These are phyloP conservation scores for Oncorhynchus kisutch DNA, from an alignment of 2,113 vertebrate species.

Conservation along the genomic window DNA sequence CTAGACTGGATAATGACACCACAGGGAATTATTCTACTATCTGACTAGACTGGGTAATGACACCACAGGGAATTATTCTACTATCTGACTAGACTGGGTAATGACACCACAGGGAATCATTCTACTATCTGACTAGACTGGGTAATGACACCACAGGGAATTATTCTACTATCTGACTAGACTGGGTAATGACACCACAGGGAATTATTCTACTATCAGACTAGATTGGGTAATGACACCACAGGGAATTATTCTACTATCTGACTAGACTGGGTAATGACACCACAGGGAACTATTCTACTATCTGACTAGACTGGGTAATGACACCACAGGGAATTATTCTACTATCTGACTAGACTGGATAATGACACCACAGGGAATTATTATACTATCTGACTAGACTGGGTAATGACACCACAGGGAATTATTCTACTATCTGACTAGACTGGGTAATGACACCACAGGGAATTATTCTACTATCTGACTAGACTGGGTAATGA, in stretches of 20 bases:
- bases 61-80: too few species aligned
- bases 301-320: neutral
- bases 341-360: too few species aligned
- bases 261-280: too few species aligned
- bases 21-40: too few species aligned
- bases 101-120: slow-evolving; percentile 5
- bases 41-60: too few species aligned
- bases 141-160: neutral
- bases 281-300: slow-evolving; percentile 5
- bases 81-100: neutral
- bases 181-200: neutral
- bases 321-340: neutral
- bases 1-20: neutral
- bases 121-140: neutral
- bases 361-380: neutral
- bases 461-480: slow-evolving; percentile 5
- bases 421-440: too few species aligned
- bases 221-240: neutral
- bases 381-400: neutral
- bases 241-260: too few species aligned
- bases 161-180: too few species aligned
- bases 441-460: neutral
- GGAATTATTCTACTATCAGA: neutral
- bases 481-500: neutral
- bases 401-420: neutral